Evolutionary conservation across 2,888 invertebrate species (phyloP).

Genomic region (Invenusta paracnida): DNA sequence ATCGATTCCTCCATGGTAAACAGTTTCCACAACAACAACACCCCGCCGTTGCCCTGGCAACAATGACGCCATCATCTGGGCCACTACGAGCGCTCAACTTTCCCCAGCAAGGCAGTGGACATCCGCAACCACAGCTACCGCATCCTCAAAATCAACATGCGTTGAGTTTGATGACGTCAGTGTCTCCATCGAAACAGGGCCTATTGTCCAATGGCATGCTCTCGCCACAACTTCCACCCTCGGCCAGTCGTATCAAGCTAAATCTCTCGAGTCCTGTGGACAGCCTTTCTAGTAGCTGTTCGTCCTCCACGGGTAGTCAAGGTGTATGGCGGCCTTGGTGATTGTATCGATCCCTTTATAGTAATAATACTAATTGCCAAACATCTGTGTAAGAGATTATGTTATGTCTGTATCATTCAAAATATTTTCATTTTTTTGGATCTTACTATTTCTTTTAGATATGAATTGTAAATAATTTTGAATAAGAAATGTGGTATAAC

Average conservation of each 20-base stretch:
- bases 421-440: too few relatives aligned
- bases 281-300: conserved; percentile 2
- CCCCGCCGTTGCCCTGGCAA: too few relatives aligned
- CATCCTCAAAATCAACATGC: background rate
- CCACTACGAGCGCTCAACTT: background rate
- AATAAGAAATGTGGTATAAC: too few relatives aligned
- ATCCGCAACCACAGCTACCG: background rate
- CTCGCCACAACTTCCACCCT: background rate
- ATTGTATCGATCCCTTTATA: too few relatives aligned
- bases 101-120: background rate
- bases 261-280: background rate
- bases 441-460: too few relatives aligned
- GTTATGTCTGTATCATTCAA: too few relatives aligned
- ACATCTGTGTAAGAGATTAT: too few relatives aligned
- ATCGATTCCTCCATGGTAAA: background rate
- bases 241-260: background rate
- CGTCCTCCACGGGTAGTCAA: background rate
- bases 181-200: background rate
- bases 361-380: too few relatives aligned
- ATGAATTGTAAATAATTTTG: too few relatives aligned
- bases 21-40: background rate
- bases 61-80: background rate
- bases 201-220: background rate
- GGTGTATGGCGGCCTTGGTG: background rate
- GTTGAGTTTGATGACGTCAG: background rate